Base-by-base conservation (phyloP, 1,140 invertebrate species). In the Gonatopus flavifemur region DNA sequence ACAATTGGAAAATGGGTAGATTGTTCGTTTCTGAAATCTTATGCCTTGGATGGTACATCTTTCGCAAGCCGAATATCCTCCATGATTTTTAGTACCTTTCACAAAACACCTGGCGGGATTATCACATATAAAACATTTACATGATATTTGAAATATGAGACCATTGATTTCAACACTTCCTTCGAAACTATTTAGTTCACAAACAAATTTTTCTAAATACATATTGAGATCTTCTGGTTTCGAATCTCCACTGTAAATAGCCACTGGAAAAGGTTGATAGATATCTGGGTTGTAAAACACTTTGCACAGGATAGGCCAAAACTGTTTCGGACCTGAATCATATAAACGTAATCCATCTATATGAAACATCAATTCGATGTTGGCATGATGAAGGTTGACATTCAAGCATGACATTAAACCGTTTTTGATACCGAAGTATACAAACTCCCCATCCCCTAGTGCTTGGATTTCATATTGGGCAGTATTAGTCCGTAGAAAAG, bases 251-350 rank as follows among this genome's bases (percentile, higher is more conserved):
- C n/a, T n/a, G n/a, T n/a, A n/a, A n/a, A n/a, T n/a, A n/a, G n/a
- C 45, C 12, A 57, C 28, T 7, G 36, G 24, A 39, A 57, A 52
- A 15, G 49, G 43, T 12, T 47, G 24, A 36, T 49, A 46, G 2
- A 49, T 19, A 41, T 40, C 32, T 15, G 20, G 22, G 6, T 45
- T 20, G 10, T 22, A 24, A 30, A 39, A 30, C 31, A 57, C 15
- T 51, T 56, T 53, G 18, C 47, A 37, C 30, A 56, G 37, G 25
- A 60, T 54, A 25, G 57, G 52, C 45, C 45, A 52, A 43, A 55
- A 49, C 38, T 59, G 32, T 37, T 31, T 36, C 8, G 10, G 9
- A 32, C 50, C 40, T 1, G 50, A 54, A 36, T 49, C 52, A 41
- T 40, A 56, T 19, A 60, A 16, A 8, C 43, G 40, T 8, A 57